Base-by-base conservation (phyloP, 2,888 invertebrate species). In the Periphyllus acericola region DNA sequence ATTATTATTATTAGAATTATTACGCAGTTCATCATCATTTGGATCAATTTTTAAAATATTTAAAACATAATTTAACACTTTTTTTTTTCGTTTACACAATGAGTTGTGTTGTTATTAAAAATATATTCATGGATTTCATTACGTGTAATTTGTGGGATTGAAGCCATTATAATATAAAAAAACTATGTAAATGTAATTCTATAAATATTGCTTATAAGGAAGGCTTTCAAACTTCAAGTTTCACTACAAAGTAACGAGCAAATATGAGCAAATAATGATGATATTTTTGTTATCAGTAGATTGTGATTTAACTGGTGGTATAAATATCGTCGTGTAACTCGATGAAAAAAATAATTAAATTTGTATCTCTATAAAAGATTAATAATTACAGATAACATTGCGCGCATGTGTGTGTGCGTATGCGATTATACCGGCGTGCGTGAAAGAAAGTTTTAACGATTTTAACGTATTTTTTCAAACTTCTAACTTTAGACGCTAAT, bases 221-320 rank as follows among this genome's bases (percentile, higher is more conserved):
- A 72, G 29, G 4, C 71, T 60, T 46, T 76, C 74, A 25, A 36
- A 74, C 36, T 74, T 74, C 74, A 36, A 74, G 11, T 74, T 34
- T 21, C 34, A 21, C 19, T 36, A 74, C 21, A 36, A 74, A 36
- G 36, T 21, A 74, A 74, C 21, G 25, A 36, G 74, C 36, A 36
- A 74, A 74, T 74, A 36, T 11, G 36, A 36, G 25, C 74, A 74
- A 74, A 8, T 25, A 36, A 74, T 29, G 9, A 36, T 74, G 34
- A 36, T 40, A 74, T 1, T 74, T 74, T 74, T 74, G 74, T 36
- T 36, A 74, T 74, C 74, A 74, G 11, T 74, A 74, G 74, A 74
- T 74, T 25, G 74, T 40, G 36, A 19, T 74, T 19, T 74, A 25
- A 74, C n/a, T n/a, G n/a, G n/a, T n/a, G n/a, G n/a, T n/a, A n/a